Percentiles rank a stretch among this genome's conserved stretches.
phyloP scores from a whole-genome alignment of 2,888 invertebrate genomes.

The Girardia tigrina region DNA sequence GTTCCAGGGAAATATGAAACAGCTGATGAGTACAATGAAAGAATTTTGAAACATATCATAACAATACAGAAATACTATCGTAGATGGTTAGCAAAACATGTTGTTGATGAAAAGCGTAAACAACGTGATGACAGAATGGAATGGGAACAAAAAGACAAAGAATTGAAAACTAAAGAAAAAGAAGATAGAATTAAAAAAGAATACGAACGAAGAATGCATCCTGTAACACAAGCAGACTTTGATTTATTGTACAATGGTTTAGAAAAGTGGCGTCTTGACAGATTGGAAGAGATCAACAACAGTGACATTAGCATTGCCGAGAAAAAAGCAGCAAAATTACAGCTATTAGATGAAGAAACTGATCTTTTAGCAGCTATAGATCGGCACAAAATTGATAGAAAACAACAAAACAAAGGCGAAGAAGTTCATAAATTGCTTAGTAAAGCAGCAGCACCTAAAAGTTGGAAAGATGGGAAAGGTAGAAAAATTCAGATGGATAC shows the following conservation, averaged over 20 bases:
- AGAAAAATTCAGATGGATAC: conserved; percentile 65
- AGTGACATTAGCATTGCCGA: conserved; percentile 47
- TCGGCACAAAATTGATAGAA: conserved; percentile 47
- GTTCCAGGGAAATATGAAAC: conserved; percentile 46
- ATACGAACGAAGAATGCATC: conserved; percentile 49
- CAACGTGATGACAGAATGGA: conserved; percentile 44
- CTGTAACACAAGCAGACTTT: conserved; percentile 50
- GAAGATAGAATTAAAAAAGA: conserved; percentile 47
- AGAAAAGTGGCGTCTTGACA: conserved; percentile 45
- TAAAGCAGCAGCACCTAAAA: conserved; percentile 56
- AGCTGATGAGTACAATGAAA: conserved; percentile 45
- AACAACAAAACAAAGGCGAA: conserved; percentile 45
- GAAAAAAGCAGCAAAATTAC: conserved; percentile 50
- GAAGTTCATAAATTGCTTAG: conserved; percentile 38
- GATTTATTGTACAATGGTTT: conserved; percentile 44
- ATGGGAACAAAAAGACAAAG: conserved; percentile 47
- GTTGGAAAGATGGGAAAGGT: conserved; percentile 64
- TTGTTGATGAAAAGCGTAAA: conserved; percentile 44
- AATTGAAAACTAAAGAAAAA: conserved; percentile 46
- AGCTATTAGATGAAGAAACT: conserved; percentile 50
- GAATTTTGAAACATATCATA: conserved; percentile 43
- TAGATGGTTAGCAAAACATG: conserved; percentile 49
- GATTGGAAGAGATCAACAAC: conserved; percentile 46
- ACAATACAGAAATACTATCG: conserved; percentile 50
- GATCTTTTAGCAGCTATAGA: conserved; percentile 50